These are phyloP conservation scores for Agonopterix subpropinquella DNA, from an alignment of 2,888 invertebrate genomes.

Conservation along the genomic window DNA sequence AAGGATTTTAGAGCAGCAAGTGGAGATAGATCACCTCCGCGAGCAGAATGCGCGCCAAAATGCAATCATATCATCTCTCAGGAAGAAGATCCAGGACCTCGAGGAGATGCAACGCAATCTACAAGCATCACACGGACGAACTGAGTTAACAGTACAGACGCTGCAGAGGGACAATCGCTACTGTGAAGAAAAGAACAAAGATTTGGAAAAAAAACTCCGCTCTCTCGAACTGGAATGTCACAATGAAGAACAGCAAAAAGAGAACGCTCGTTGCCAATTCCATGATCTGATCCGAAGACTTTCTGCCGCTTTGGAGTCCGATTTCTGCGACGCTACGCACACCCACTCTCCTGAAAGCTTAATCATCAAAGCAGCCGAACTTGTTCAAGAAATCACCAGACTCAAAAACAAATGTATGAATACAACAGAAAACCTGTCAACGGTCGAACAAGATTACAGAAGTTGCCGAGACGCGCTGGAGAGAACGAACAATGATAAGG, in stretches of 20 bases:
- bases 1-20: conserved; percentile 83
- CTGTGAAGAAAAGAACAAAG: conserved; percentile 85
- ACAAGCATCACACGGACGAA: conserved; percentile 76
- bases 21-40: conserved; percentile 85
- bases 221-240: conserved; percentile 82
- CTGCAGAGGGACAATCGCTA: conserved; percentile 83
- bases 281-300: conserved; percentile 84
- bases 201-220: conserved; percentile 83
- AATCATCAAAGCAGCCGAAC: conserved; percentile 85
- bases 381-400: conserved; percentile 83
- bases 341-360: conserved; percentile 81
- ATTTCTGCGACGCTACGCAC: conserved; percentile 80
- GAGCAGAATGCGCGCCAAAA: conserved; percentile 90
- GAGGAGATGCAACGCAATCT: conserved; percentile 86
- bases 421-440: conserved; percentile 76
- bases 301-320: conserved; percentile 82
- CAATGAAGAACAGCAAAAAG: conserved; percentile 85
- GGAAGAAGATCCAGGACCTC: conserved; percentile 85
- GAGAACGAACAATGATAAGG: conserved; percentile 80
- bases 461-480: conserved; percentile 81
- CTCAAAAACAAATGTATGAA: conserved; percentile 77
- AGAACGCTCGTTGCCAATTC: conserved; percentile 79
- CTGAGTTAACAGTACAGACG: conserved; percentile 83
- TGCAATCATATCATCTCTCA: conserved; percentile 85
- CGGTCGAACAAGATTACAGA: conserved; percentile 79